phyloP scores from a whole-genome alignment of 2,113 vertebrate genomes.

The Scopus umbretta region DNA sequence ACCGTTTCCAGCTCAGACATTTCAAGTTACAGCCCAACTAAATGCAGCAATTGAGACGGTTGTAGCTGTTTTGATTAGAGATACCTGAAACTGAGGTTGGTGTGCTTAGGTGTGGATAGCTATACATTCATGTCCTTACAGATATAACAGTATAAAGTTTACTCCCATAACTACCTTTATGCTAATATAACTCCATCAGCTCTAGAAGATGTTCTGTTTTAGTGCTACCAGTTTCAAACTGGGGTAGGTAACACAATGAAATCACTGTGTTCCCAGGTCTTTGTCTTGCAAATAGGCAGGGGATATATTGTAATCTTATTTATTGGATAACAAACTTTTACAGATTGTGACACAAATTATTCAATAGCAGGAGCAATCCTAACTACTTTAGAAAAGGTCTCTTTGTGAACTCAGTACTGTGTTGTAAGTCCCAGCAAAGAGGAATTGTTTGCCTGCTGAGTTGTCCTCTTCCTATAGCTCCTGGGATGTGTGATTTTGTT shows the following conservation, averaged over 20 bases:
- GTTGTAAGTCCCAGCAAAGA: neutral
- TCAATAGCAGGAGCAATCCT: neutral
- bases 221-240: neutral
- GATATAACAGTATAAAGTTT: neutral
- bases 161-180: neutral
- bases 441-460: neutral
- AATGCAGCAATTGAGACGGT: neutral
- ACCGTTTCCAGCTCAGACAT: neutral
- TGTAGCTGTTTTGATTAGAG: neutral
- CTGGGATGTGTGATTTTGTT: neutral
- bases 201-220: neutral
- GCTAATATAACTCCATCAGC: neutral
- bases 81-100: neutral
- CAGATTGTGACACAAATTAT: neutral
- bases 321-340: neutral
- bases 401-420: neutral
- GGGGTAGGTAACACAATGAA: neutral
- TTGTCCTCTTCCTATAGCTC: neutral
- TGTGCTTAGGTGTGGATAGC: neutral
- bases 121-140: neutral
- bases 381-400: neutral
- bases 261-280: neutral
- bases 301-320: neutral
- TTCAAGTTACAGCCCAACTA: neutral
- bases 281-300: neutral